Evolutionary conservation across 2,113 vertebrate genomes (phyloP), one percentile per base, ranked within the genome.

Genomic region (Empidonax traillii): DNA sequence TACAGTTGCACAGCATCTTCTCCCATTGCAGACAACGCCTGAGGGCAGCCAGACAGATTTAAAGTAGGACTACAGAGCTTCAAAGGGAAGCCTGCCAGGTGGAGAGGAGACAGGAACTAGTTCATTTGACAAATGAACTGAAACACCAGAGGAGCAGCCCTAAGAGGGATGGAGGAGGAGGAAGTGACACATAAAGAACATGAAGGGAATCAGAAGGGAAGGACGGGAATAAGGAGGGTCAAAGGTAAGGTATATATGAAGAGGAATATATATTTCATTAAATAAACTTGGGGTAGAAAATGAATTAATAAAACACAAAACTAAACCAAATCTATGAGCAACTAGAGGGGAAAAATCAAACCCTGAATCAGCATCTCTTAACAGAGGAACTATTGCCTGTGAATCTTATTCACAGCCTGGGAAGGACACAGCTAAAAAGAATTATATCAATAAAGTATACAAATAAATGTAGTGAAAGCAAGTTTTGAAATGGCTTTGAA

Each of bases 21-120:
- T 61, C 1, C 2, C 43, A 33, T 1, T 61, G 73, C 85, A 95
- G 92, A 95, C 83, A 92, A 33, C 0, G 65, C 88, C 76, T 35
- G 76, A 87, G 69, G 93, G 65, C 73, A 88, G 52, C 59, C 4
- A 66, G 95, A 61, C 76, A 90, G 72, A 93, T 92, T 78, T 91
- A 85, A 85, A 93, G 37, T 49, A 16, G 66, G 49, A 51, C 73
- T 94, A 82, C 44, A 52, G 58, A 84, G 89, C 88, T 94, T 94
- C 90, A 96, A 94, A 96, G 92, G 73, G 77, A 94, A 94, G 84
- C 49, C 85, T 89, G 86, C 90, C 69, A 94, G 73, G 80, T 12
- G 0, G 88, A 96, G 73, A 85, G 90, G 89, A 96, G 86, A 93
- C 93, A 96, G 86, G 82, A 68, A 72, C 53, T 35, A 65, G 62